These are phyloP conservation scores for Oconnorella tubifera DNA, from an alignment of 2,888 invertebrate species.

Conservation along the genomic window DNA sequence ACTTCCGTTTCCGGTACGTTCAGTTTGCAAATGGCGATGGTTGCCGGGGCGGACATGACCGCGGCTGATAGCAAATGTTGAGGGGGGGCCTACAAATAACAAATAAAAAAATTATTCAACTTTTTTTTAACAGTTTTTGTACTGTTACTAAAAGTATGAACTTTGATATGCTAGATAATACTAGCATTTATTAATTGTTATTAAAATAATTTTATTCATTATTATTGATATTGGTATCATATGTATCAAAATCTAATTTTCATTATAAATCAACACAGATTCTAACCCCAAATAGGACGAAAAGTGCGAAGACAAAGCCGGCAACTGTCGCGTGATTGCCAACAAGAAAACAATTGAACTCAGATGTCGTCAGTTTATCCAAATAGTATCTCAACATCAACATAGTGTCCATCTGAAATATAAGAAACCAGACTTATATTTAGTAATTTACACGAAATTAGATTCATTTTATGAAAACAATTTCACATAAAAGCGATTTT, in stretches of 20 bases:
- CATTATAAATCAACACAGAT: too few relatives aligned
- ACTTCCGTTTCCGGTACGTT: slow-evolving; percentile 37
- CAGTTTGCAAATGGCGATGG: slow-evolving; percentile 35
- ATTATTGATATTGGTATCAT: too few relatives aligned
- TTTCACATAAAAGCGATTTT: neutral
- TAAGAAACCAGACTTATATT: too few relatives aligned
- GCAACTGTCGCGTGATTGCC: slow-evolving; percentile 38
- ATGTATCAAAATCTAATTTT: too few relatives aligned
- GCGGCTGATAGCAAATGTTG: slow-evolving; percentile 36
- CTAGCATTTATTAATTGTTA: too few relatives aligned
- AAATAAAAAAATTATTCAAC: too few relatives aligned
- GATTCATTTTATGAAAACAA: neutral
- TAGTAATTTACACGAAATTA: neutral
- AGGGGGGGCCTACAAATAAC: slow-evolving; percentile 30
- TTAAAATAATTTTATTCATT: too few relatives aligned
- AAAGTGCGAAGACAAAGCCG: slow-evolving; percentile 37
- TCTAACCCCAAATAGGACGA: slow-evolving; percentile 37
- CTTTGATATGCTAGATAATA: too few relatives aligned
- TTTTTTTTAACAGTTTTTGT: too few relatives aligned
- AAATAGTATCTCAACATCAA: slow-evolving; percentile 36
- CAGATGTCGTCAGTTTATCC: slow-evolving; percentile 34
- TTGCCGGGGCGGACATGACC: slow-evolving; percentile 37
- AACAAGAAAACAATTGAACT: slow-evolving; percentile 38
- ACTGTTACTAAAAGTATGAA: too few relatives aligned
- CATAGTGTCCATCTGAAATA: slow-evolving; percentile 37